Evolutionary conservation across 2,113 vertebrate genomes (phyloP), one percentile per base, ranked within the genome.

Genomic region (Labeo catla): DNA sequence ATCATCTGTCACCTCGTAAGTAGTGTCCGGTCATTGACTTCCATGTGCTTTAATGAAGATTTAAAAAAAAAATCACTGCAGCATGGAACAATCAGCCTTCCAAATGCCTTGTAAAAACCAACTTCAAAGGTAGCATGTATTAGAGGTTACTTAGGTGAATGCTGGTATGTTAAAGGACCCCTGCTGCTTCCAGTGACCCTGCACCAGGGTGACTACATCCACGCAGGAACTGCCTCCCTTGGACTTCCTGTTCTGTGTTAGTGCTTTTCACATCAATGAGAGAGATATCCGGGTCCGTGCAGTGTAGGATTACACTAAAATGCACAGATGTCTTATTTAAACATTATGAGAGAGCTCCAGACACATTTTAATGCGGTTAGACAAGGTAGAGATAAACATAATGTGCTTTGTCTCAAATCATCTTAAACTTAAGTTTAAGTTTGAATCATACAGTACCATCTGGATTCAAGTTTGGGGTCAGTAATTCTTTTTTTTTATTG

Each of bases 211-310:
- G 87, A 89, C 90, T 89, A 72, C 73, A 90, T 87, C 84, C 83
- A 92, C 86, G 85, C 90, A 93, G 94, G 93, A 94, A 94, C 92
- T 88, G 88, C 84, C 90, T 93, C 81, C 2, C 21, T 68, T 85
- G 63, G 80, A 90, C 90, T 92, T 92, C 91, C 91, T 91, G 90
- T 36, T 12, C 86, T 77, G 87, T 76, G 89, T 88, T 86, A 87
- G 79, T 76, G 78, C 86, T 90, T 76, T 87, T 87, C 84, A 85
- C 61, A 87, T 87, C 79, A 88, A 74, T 86, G 57, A 89, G 87
- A 84, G 90, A 88, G 87, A 72, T 28, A 65, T 76, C 63, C 70
- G 66, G 87, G 81, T 88, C 81, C 63, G 78, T 68, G 70, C 83
- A 43, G 88, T 80, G 89, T 90, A 6, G 34, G 19, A 85, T 84